Conservation (phyloP, 2,888 invertebrate species). For the Drosophila anomelani region DNA sequence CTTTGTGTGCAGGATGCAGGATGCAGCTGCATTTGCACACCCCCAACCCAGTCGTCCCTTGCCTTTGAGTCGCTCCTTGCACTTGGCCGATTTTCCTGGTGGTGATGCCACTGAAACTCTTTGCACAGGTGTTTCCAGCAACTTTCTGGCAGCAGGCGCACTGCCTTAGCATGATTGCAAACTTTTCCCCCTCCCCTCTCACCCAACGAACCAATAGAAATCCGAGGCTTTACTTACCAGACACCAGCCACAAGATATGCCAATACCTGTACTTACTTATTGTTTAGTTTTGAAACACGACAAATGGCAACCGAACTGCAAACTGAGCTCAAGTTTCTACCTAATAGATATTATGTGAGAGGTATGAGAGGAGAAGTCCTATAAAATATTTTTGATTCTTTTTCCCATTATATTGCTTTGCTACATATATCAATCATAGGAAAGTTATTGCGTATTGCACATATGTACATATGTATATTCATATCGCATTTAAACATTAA, state of each 20-base stretch:
- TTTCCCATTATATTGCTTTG: not conserved
- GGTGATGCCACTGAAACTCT: conserved; percentile 17
- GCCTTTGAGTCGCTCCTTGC: conserved; percentile 25
- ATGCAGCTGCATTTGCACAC: conserved; percentile 57
- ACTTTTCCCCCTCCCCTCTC: conserved; percentile 18
- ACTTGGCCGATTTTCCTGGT: conserved; percentile 31
- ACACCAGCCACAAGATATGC: conserved; percentile 6
- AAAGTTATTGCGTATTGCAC: not conserved
- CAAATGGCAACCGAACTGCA: not conserved
- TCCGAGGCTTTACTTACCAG: conserved; percentile 10
- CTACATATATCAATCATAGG: not conserved
- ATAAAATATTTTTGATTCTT: no score
- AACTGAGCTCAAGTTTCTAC: not conserved
- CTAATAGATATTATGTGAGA: not conserved
- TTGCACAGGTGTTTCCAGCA: conserved; percentile 52
- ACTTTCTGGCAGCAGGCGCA: conserved; percentile 37
- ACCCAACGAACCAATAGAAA: conserved; percentile 7
- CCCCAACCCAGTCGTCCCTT: not conserved
- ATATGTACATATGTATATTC: no score
- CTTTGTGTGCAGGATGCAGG: conserved; percentile 41
- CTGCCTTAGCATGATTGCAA: conserved; percentile 53
- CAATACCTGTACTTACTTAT: conserved; percentile 14
- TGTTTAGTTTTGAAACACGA: conserved; percentile 10
- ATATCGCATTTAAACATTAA: no score
- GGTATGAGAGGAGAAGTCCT: not conserved